Conservation (phyloP, 2,113 vertebrate species). For the Crocuta crocuta region DNA sequence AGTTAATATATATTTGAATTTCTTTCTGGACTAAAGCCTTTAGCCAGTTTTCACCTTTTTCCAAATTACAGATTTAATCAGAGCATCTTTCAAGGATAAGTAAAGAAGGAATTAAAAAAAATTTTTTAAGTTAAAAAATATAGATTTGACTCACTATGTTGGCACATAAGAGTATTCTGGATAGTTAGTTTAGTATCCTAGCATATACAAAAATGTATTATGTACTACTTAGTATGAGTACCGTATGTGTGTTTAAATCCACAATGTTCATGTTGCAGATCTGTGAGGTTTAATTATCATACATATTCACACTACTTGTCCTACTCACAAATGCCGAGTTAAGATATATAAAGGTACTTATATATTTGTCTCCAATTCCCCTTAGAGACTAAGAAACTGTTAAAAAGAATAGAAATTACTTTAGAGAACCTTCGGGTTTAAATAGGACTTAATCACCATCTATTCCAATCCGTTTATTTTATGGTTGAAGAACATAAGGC, state of each 20-base stretch:
- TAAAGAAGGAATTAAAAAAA: not conserved
- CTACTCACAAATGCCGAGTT: not conserved
- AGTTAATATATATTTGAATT: not conserved
- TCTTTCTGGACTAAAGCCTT: not conserved
- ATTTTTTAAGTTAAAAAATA: slow-evolving; percentile 6
- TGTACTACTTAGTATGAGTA: slow-evolving; percentile 3
- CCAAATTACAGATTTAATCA: not conserved
- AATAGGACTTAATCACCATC: not conserved
- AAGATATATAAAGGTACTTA: not conserved
- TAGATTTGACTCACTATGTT: not conserved
- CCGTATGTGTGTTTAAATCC: slow-evolving; percentile 40
- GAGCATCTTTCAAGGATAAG: slow-evolving; percentile 18
- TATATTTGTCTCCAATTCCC: not conserved
- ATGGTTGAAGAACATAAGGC: not conserved
- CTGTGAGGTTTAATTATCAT: slow-evolving; percentile 34
- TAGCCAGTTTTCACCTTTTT: not conserved
- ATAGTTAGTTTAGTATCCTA: not conserved
- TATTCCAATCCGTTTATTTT: not conserved
- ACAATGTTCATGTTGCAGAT: not conserved
- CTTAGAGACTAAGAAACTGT: slow-evolving; percentile 4
- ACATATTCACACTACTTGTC: not conserved
- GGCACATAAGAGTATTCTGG: not conserved
- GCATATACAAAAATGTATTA: not conserved
- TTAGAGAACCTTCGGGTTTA: not conserved
- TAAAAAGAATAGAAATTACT: slow-evolving; percentile 8